These are phyloP conservation scores for Pygoscelis antarcticus DNA, from an alignment of 2,113 vertebrate genomes.

Conservation along the genomic window DNA sequence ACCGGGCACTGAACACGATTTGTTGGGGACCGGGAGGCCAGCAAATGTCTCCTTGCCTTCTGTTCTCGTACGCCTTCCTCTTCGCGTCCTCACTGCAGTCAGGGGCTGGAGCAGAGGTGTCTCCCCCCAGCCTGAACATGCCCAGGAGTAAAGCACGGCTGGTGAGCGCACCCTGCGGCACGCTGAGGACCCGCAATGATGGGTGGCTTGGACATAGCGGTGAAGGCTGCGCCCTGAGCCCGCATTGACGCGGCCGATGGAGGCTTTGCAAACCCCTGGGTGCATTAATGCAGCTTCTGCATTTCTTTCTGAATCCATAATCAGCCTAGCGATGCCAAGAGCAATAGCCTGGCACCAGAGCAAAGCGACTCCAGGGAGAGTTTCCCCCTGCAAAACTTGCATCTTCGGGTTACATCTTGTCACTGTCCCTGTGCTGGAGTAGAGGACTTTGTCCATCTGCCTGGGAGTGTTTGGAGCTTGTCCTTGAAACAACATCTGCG, in stretches of 20 bases:
- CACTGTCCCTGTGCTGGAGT: background rate
- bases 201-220: background rate
- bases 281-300: background rate
- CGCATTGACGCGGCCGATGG: fast-evolving
- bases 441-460: background rate
- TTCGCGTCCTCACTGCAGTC: fast-evolving
- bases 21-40: background rate
- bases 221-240: background rate
- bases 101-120: too few species aligned
- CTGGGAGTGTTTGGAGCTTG: background rate
- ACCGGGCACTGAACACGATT: background rate
- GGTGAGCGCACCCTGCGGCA: background rate
- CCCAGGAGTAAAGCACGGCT: background rate
- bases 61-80: background rate
- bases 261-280: background rate
- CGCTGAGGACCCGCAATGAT: fast-evolving
- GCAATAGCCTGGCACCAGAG: background rate
- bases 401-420: background rate
- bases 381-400: background rate
- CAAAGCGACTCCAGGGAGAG: background rate
- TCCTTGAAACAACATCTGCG: background rate
- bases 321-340: background rate
- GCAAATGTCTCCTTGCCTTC: background rate
- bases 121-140: background rate
- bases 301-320: background rate